phyloP scores from a whole-genome alignment of 2,797 vertebrate genomes.

The Pseudomugil tenellus region DNA sequence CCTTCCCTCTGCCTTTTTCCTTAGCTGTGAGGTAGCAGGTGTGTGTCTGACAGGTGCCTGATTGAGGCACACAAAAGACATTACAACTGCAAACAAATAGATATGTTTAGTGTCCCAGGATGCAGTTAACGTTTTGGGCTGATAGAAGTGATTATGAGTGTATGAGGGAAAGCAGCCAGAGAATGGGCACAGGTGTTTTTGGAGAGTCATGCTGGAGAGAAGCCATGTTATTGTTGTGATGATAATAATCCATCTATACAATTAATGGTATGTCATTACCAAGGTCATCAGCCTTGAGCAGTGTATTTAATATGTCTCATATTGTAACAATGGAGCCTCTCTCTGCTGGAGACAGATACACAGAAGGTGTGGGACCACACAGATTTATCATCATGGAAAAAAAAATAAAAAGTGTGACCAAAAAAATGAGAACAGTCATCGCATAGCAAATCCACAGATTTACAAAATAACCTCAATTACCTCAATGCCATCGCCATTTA shows the following conservation, averaged over 20 bases:
- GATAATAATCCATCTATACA: slow-evolving; percentile 75
- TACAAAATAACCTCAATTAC: slow-evolving; percentile 72
- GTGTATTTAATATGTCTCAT: slow-evolving; percentile 66
- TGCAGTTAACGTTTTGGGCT: slow-evolving; percentile 78
- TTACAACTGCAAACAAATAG: slow-evolving; percentile 86
- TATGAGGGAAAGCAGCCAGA: slow-evolving; percentile 66
- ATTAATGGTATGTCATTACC: slow-evolving; percentile 74
- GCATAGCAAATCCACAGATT: slow-evolving; percentile 55
- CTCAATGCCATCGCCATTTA: slow-evolving; percentile 49
- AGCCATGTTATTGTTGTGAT: slow-evolving; percentile 66
- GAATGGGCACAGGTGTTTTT: slow-evolving; percentile 80
- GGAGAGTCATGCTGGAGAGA: slow-evolving; percentile 48
- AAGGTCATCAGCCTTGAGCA: slow-evolving; percentile 70
- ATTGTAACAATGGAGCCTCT: slow-evolving; percentile 67
- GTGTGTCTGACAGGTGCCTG: slow-evolving; percentile 85
- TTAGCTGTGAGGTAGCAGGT: slow-evolving; percentile 80
- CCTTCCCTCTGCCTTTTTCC: slow-evolving; percentile 72
- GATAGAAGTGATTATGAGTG: slow-evolving; percentile 84
- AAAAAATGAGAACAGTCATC: slow-evolving; percentile 43
- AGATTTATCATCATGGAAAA: slow-evolving; percentile 59
- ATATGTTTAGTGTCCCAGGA: slow-evolving; percentile 79
- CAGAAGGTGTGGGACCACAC: slow-evolving; percentile 49
- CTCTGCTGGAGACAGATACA: slow-evolving; percentile 52
- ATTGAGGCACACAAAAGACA: slow-evolving; percentile 83
- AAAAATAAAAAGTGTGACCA: slow-evolving; percentile 13